Evolutionary conservation across 2,888 invertebrate genomes (phyloP).

Genomic region (Stenichneumon culpator): DNA sequence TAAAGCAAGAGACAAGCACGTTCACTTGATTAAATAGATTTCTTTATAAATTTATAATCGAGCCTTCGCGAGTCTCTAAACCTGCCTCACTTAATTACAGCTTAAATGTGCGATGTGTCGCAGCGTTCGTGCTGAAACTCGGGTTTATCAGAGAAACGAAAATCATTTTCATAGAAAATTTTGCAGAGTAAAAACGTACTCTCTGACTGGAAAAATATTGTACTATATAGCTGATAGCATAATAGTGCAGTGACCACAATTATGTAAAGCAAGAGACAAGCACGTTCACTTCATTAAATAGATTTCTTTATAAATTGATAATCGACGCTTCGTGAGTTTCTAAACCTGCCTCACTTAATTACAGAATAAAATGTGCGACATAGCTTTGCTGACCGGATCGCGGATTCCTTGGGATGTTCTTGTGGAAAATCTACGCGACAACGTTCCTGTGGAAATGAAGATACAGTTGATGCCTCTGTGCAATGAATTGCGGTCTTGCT

Average conservation of each 20-base stretch:
- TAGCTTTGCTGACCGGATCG: slow-evolving; percentile 68
- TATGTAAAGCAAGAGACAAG: slow-evolving; percentile 55
- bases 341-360: slow-evolving; percentile 42
- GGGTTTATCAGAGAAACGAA: slow-evolving; percentile 89
- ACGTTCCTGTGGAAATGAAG: slow-evolving; percentile 78
- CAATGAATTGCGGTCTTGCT: slow-evolving; percentile 50
- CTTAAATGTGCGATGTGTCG: slow-evolving; percentile 86
- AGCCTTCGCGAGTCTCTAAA: neutral
- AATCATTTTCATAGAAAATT: slow-evolving; percentile 97
- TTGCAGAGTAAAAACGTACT: slow-evolving; percentile 95
- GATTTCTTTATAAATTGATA: slow-evolving; percentile 20
- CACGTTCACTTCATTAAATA: slow-evolving; percentile 68
- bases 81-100: slow-evolving; percentile 36
- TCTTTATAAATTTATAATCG: neutral
- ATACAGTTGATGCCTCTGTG: slow-evolving; percentile 72
- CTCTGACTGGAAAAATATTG: slow-evolving; percentile 95
- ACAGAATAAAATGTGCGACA: slow-evolving; percentile 59
- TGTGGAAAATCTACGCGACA: slow-evolving; percentile 71
- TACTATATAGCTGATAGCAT: slow-evolving; percentile 93
- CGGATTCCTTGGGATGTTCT: slow-evolving; percentile 77
- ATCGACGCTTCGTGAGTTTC: neutral
- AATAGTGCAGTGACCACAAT: slow-evolving; percentile 95
- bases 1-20: slow-evolving; percentile 55
- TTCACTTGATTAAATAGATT: slow-evolving; percentile 68
- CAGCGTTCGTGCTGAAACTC: slow-evolving; percentile 91